phyloP scores from a whole-genome alignment of 2,113 vertebrate genomes.

The Coturnix japonica region DNA sequence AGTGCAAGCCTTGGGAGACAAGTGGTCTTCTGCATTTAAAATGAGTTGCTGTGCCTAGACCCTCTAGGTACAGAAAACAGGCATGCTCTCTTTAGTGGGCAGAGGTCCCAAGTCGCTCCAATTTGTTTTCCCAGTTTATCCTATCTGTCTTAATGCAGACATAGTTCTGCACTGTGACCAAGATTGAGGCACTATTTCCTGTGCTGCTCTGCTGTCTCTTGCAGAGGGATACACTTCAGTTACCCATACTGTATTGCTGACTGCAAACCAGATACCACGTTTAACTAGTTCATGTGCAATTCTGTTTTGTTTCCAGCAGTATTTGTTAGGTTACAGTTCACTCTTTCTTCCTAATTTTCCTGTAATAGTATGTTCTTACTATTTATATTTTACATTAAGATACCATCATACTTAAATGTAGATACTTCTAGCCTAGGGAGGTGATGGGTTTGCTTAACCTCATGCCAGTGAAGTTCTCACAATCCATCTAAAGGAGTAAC shows the following conservation, averaged over 20 bases:
- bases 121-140: neutral
- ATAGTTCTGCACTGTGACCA: neutral
- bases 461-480: neutral
- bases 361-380: neutral
- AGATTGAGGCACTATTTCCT: neutral
- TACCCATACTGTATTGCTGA: rapidly evolving
- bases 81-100: neutral
- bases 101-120: neutral
- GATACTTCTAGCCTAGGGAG: neutral
- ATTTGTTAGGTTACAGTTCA: neutral
- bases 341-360: neutral
- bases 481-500: neutral
- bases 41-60: neutral
- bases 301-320: neutral
- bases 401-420: neutral
- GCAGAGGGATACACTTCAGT: neutral
- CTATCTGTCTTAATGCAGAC: neutral
- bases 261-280: neutral
- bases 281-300: neutral
- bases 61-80: neutral
- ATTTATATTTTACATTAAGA: neutral
- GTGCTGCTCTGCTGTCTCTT: neutral
- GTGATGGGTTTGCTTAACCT: neutral
- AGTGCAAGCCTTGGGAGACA: neutral
- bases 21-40: neutral